Base-by-base conservation (phyloP, 2,888 invertebrate species). In the Lochmaea crataegi region DNA sequence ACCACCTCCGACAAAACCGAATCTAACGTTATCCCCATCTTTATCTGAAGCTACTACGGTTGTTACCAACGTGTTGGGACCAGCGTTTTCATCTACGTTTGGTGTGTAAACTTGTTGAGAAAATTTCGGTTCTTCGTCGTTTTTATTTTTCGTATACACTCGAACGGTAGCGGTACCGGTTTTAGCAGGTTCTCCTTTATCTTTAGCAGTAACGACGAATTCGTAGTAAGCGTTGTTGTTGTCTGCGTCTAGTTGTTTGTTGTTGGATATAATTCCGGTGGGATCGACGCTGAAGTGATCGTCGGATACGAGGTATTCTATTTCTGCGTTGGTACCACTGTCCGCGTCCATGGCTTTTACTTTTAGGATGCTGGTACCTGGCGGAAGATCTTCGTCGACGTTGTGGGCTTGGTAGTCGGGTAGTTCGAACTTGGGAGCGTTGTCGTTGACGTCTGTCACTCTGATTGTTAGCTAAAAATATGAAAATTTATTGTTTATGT, bases 401-500 rank as follows among this genome's bases (percentile, higher is more conserved):
- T 97, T 97, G 87, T 97, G 96, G 0, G 97, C 96, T 87, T 98
- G 97, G 87, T 98, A 98, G 86, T 98, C 96, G 0, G 98, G 98
- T 77, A 98, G 88, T 87, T 98, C 97, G 84, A 96, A 98, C 87
- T 96, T 96, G 0, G 98, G 98, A 10, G 96, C 95, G 87, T 99
- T 98, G 88, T 99, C 99, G 86, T 99, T 99, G 58, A 97, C 96
- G 86, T 99, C 99, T 7, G 95, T 95, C 60, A 99, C 97, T 77
- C 96, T 92, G 77, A 97, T 96, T 3, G 96, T 97, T 63, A 97
- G 87, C 96, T 96, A 89, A 56, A 90, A 90, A 75, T 61, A 58
- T 48, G 56, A 41, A 66, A 42, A 64, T 42, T 16, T 22, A n/a
- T n/a, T n/a, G n/a, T n/a, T n/a, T n/a, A 22, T 2, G 2, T 22